phyloP scores from a whole-genome alignment of 2,797 vertebrate species.

The Hypotaenidia okinawae region DNA sequence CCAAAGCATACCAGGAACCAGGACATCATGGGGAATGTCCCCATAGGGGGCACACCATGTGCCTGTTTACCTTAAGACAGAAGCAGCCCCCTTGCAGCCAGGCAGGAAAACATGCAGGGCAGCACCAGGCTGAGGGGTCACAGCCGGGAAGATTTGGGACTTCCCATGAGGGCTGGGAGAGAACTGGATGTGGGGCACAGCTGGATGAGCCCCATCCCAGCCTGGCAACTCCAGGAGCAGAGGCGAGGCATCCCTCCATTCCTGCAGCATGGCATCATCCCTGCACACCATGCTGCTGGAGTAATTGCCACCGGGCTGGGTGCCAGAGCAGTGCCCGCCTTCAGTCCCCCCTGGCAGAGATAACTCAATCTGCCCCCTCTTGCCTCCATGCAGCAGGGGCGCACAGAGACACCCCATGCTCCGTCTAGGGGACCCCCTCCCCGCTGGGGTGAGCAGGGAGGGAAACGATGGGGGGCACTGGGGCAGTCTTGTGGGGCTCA shows the following conservation, averaged over 20 bases:
- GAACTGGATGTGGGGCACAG: rapidly evolving
- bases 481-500: not conserved
- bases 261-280: constrained; percentile 32
- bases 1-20: not conserved
- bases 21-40: not conserved
- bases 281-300: not conserved
- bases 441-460: not conserved
- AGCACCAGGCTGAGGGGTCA: not conserved
- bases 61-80: not conserved
- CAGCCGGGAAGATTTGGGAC: not conserved
- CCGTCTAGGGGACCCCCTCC: not conserved
- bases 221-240: not conserved
- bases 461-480: not conserved
- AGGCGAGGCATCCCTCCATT: constrained; percentile 9
- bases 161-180: not conserved
- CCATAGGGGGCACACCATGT: rapidly evolving
- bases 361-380: not conserved
- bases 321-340: not conserved
- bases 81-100: not conserved
- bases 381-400: not conserved
- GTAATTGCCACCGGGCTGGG: not conserved
- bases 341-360: not conserved
- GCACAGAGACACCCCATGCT: rapidly evolving
- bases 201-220: not conserved
- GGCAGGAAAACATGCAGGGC: not conserved